Evolutionary conservation across 2,888 invertebrate genomes (phyloP), one percentile per base, ranked within the genome.

Genomic region (Bugulina stolonifera): DNA sequence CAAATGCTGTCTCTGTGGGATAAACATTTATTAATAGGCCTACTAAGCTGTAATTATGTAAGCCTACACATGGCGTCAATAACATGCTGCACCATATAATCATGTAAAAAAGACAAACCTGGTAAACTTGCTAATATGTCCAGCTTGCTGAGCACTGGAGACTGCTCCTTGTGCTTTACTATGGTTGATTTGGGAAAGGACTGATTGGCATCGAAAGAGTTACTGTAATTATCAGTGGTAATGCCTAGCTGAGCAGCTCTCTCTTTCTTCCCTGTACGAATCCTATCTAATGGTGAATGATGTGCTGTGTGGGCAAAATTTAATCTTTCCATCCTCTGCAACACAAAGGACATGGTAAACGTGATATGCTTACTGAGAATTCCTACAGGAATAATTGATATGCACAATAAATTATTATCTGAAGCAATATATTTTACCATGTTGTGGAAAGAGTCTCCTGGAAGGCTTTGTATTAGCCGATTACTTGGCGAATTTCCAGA

Each of bases 191-290:
- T 80, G n/a, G 89, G 89, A 79, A 88, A 89, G 76, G 89, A 89
- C 81, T 89, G 89, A 81, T 89, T 89, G 27, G 85, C 86, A 79
- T 89, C 89, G 85, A 88, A 89, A 35, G 88, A 88, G 76, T 76
- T 74, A 5, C 73, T 79, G 78, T 77, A 76, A 25, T 72, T 72
- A 22, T 70, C 71, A 3, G 74, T 69, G 0, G 73, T 73, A 2
- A 81, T 72, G 2, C 82, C 82, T 35, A 82, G 75, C 76, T 81
- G 80, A 1, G 74, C 72, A 0, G 79, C 80, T 43, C 81, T 75
- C 54, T 82, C 80, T 29, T 76, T 75, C 69, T 78, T 76, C 14
- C 79, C 80, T 0, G 78, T 77, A 22, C 82, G 77, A 25, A 82
- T 79, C 34, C 81, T 76, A 75, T 82, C 82, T 35, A 83, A 76